Evolutionary conservation across 2,113 vertebrate species (phyloP), one percentile per base, ranked within the genome.

Genomic region (Orcinus orca): DNA sequence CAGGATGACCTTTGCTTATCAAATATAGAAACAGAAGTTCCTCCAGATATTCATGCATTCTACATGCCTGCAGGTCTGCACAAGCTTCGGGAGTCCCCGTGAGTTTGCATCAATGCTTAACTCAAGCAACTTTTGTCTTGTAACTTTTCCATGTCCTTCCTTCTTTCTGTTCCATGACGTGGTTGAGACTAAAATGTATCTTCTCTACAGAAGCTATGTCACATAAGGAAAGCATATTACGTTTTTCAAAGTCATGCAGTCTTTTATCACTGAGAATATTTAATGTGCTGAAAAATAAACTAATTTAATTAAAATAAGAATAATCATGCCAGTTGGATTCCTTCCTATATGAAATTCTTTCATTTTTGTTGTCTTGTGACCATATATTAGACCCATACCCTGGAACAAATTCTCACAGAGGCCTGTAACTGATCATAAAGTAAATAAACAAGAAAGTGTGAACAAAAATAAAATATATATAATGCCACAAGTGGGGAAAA

Each of bases 1-100:
- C 33, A 50, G 50, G 41, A 67, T 95, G 93, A 90, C 76, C 80
- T 96, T 96, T 62, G 47, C n/a, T 44, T 33, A 92, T 82, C 38
- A 73, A 77, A 38, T 67, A 20, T 29, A 53, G 80, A 87, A 63
- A 3, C n/a, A 79, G 47, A 76, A 86, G 13, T 18, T 82, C 38
- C 55, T 50, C n/a, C 17, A 5, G 20, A 26, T 41, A 33, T 81
- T 77, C n/a, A 25, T 8, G 85, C 12, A 44, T 21, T n/a, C 29
- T 44, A 4, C 1, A 0, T 73, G n/a, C 44, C 41, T 65, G 36
- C 2, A 41, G 55, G 12, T n/a, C 67, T 67, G 55, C 53, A 26
- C 1, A 67, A 79, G 63, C 50, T 60, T 8, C 31, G 62, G 33
- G 25, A 8, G 18, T 53, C 80, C 58, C 44, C 26, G 10, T 31